Conservation (phyloP, 2,797 vertebrate species). For the Heterohyrax brucei region DNA sequence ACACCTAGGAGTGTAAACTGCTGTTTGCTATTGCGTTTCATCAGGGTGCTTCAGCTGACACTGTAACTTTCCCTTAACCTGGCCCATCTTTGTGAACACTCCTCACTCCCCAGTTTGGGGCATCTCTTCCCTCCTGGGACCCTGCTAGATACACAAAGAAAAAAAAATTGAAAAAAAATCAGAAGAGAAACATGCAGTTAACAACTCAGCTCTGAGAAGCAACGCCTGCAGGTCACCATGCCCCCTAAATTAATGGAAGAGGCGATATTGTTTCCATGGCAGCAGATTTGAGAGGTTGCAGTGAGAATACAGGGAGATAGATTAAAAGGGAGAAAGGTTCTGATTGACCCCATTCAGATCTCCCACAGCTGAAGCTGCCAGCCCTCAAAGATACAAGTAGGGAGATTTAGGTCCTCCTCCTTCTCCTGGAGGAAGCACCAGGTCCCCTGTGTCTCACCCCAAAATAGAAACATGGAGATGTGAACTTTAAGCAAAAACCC, state of each 20-base stretch:
- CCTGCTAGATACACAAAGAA: background rate
- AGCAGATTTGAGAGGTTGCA: background rate
- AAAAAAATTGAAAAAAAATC: background rate
- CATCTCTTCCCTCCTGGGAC: background rate
- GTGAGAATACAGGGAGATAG: background rate
- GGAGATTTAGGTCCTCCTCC: background rate
- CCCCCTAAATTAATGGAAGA: background rate
- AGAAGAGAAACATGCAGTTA: background rate
- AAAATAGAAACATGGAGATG: background rate
- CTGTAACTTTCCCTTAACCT: background rate
- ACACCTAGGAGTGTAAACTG: too few species aligned
- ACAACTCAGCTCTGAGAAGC: background rate
- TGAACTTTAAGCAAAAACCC: background rate
- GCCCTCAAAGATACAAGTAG: background rate
- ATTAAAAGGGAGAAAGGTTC: background rate
- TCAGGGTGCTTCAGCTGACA: too few species aligned
- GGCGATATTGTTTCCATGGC: background rate
- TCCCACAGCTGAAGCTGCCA: too few species aligned
- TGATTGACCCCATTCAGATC: too few species aligned
- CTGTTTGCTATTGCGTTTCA: too few species aligned
- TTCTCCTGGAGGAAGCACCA: background rate
- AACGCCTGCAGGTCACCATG: background rate
- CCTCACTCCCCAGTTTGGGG: background rate
- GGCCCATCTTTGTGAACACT: background rate
- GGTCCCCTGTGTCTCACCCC: background rate